Evolutionary conservation across 2,888 invertebrate species (phyloP).

Genomic region (Polymixis lichenea): DNA sequence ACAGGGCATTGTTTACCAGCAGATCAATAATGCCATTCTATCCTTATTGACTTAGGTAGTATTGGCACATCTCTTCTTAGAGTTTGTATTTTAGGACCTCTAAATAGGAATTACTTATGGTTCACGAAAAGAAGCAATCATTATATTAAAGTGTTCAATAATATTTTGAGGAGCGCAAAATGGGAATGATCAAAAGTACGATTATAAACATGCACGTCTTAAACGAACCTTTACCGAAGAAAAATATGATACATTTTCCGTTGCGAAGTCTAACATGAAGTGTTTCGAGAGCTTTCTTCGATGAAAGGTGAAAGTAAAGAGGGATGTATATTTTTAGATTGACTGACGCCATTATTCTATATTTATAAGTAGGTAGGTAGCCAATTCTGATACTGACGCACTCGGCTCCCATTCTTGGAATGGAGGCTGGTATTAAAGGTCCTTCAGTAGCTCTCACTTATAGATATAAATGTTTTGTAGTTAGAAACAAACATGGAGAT

Average conservation of each 20-base stretch:
- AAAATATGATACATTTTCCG: conserved; percentile 23
- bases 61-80: conserved; percentile 4
- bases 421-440: not conserved
- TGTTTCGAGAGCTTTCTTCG: conserved; percentile 15
- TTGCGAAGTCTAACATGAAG: conserved; percentile 14
- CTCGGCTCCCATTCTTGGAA: not conserved
- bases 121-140: not conserved
- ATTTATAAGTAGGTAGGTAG: conserved; percentile 16
- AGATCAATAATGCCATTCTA: not conserved
- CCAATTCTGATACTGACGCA: conserved; percentile 7
- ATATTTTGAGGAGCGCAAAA: not conserved
- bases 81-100: not conserved
- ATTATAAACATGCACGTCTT: not conserved
- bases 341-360: conserved; percentile 32
- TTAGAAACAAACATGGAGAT: not conserved
- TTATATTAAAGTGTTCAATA: not conserved
- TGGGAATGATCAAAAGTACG: too few species aligned
- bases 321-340: conserved; percentile 44
- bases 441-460: not conserved
- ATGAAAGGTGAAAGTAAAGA: conserved; percentile 34
- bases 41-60: conserved; percentile 21
- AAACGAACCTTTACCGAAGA: not conserved
- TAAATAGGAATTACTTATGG: not conserved
- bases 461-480: not conserved
- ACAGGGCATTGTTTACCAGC: conserved; percentile 2